Evolutionary conservation across 2,888 invertebrate species (phyloP).

Genomic region (Conchocele bisecta): DNA sequence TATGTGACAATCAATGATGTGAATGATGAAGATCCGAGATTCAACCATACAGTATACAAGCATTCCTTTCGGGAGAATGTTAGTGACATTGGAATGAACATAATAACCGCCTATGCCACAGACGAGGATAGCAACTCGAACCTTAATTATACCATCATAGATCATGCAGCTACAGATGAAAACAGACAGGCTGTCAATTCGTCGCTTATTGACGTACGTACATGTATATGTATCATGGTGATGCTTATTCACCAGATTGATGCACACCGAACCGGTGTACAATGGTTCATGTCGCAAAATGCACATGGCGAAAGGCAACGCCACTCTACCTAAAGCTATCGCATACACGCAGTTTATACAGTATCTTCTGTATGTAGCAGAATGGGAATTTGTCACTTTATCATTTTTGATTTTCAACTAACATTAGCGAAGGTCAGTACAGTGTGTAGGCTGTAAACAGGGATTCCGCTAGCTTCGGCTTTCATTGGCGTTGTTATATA

Average conservation of each 20-base stretch:
- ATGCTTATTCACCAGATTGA: background rate
- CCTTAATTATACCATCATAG: conserved; percentile 15
- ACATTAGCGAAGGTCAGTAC: no score
- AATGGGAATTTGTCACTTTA: no score
- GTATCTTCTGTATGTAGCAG: no score
- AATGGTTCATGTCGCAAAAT: no score
- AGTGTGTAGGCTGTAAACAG: no score
- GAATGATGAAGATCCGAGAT: conserved; percentile 71
- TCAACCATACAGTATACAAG: conserved; percentile 4
- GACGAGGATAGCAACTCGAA: conserved; percentile 28
- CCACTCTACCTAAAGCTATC: no score
- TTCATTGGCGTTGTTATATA: no score
- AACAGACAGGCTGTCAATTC: conserved; percentile 16
- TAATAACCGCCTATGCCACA: conserved; percentile 14
- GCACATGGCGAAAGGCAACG: no score
- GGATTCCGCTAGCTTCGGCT: no score
- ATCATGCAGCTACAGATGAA: conserved; percentile 24
- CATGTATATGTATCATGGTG: background rate
- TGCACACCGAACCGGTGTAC: background rate
- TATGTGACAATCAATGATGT: conserved; percentile 67
- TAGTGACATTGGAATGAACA: background rate
- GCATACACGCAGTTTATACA: no score
- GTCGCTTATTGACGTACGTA: conserved; percentile 24
- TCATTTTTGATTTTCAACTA: no score
- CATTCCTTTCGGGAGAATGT: conserved; percentile 4